Conservation (phyloP, 2,113 vertebrate genomes). For the Emydura subglobosa region DNA sequence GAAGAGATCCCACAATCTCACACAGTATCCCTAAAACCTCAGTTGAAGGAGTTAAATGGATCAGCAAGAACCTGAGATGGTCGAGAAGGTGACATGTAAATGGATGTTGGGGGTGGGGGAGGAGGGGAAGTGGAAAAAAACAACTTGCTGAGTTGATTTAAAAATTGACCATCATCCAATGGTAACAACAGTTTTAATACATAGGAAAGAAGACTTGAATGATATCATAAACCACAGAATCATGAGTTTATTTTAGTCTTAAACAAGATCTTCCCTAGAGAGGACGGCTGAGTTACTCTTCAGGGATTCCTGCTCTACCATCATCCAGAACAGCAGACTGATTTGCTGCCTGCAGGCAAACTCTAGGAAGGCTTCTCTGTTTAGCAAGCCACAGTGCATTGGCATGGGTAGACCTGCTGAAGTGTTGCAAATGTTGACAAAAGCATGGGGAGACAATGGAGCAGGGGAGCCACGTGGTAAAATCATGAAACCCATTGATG, state of each 20-base stretch:
- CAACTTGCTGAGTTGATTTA: background rate
- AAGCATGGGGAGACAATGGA: background rate
- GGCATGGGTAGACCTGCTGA: accelerated
- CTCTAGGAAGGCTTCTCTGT: background rate
- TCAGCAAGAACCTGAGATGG: background rate
- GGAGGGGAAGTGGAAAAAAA: background rate
- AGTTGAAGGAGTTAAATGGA: background rate
- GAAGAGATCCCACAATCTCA: background rate
- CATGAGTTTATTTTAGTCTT: slow-evolving; percentile 55
- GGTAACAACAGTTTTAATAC: background rate
- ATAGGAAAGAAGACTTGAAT: slow-evolving; percentile 40
- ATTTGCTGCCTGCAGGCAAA: background rate
- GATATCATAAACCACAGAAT: slow-evolving; percentile 65
- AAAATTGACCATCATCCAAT: background rate
- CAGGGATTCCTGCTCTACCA: background rate
- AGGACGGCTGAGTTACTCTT: background rate
- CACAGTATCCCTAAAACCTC: slow-evolving; percentile 9
- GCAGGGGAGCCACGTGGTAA: background rate
- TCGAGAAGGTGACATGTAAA: background rate
- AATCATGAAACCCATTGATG: background rate
- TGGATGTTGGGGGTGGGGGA: background rate
- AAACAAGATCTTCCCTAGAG: slow-evolving; percentile 31
- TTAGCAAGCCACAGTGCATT: accelerated
- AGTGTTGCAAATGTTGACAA: background rate
- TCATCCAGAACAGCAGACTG: background rate